A percentile compares a stretch with the other conserved stretches of the same genome.
Conservation (phyloP, 2,888 invertebrate genomes). For the Tryphoninae sp. region DNA sequence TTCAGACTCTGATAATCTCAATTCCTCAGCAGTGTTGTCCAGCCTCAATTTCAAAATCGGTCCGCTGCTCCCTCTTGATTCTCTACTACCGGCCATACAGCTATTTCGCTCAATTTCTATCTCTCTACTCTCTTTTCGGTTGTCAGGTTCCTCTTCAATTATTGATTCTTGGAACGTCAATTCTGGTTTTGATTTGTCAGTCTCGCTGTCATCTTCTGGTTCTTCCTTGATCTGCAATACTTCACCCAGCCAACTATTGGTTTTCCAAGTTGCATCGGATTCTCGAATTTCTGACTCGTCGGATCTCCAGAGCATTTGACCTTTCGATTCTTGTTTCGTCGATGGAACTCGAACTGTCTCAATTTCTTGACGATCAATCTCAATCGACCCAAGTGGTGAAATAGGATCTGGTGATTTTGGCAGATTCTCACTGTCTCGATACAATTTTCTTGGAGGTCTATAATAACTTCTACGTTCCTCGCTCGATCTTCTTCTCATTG, state of each 20-base stretch:
- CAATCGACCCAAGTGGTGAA: background rate
- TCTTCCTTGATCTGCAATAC: constrained; percentile 15
- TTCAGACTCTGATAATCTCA: background rate
- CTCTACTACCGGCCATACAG: background rate
- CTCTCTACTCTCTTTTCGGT: constrained; percentile 1
- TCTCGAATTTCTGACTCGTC: constrained; percentile 26
- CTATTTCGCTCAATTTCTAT: constrained; percentile 3
- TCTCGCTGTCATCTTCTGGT: constrained; percentile 8
- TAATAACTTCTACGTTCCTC: constrained; percentile 17
- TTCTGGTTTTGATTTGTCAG: background rate
- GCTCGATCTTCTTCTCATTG: constrained; percentile 13
- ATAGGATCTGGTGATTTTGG: background rate
- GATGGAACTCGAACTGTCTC: background rate
- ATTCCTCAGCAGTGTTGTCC: constrained; percentile 9
- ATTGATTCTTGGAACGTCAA: background rate
- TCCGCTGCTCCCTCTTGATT: background rate
- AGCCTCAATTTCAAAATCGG: constrained; percentile 42
- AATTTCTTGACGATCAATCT: constrained; percentile 2
- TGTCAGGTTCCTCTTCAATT: background rate
- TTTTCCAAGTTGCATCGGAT: background rate
- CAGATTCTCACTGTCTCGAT: constrained; percentile 34
- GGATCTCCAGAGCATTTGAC: constrained; percentile 33
- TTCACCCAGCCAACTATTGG: constrained; percentile 10
- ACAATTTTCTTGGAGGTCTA: constrained; percentile 34
- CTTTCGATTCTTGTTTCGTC: background rate